Percentiles rank a stretch among this genome's conserved stretches.
phyloP scores from a whole-genome alignment of 2,888 invertebrate genomes.

The Amphiduros pacificus region DNA sequence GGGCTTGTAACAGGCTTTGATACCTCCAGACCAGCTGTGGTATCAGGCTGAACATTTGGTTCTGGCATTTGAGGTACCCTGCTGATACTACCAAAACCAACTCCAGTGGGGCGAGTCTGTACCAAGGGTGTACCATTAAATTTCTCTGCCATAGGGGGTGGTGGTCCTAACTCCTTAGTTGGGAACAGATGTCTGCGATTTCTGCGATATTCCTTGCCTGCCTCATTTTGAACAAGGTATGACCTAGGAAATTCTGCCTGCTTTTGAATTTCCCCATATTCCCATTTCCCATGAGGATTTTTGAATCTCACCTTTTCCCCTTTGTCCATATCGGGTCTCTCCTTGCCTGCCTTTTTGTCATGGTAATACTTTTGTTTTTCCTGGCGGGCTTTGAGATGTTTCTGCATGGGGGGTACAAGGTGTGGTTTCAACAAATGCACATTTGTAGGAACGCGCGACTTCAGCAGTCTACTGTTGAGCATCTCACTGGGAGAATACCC shows the following conservation, averaged over 20 bases:
- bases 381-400: neutral
- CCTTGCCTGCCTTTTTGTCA: neutral
- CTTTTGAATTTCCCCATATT: neutral
- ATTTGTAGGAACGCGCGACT: neutral
- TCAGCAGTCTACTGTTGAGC: neutral
- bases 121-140: too few relatives aligned
- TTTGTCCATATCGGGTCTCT: too few relatives aligned
- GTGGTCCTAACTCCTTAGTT: too few relatives aligned
- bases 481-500: neutral
- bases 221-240: neutral
- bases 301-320: too few relatives aligned
- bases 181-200: neutral
- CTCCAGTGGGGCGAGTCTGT: too few relatives aligned
- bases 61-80: too few relatives aligned
- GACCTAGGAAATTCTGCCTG: neutral
- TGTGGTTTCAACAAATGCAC: neutral
- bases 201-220: neutral
- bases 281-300: too few relatives aligned
- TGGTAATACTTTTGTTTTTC: neutral
- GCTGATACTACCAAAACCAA: too few relatives aligned
- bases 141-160: too few relatives aligned
- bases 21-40: too few relatives aligned
- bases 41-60: too few relatives aligned
- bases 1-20: too few relatives aligned
- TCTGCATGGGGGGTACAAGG: neutral